These are phyloP conservation scores for Quadriops clusia DNA, from an alignment of 2,888 invertebrate species.

Conservation along the genomic window DNA sequence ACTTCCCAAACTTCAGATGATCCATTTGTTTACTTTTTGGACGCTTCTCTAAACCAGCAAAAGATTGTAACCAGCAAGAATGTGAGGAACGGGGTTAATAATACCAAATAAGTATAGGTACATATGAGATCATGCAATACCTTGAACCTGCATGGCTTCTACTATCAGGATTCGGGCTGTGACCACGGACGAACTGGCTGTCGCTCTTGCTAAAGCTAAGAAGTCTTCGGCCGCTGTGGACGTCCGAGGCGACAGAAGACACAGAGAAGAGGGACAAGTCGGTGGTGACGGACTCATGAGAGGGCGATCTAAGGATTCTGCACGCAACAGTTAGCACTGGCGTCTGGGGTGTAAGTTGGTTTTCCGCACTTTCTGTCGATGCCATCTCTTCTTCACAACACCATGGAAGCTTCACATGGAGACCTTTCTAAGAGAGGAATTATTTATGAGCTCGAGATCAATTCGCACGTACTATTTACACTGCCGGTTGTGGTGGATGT, in stretches of 20 bases:
- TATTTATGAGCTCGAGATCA: no score
- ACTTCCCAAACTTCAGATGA: no score
- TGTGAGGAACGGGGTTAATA: neutral
- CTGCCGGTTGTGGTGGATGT: no score
- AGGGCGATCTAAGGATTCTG: conserved; percentile 63
- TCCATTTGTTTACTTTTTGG: no score
- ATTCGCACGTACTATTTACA: no score
- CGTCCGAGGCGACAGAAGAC: conserved; percentile 46
- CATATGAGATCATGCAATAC: no score
- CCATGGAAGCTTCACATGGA: no score
- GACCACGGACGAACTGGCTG: conserved; percentile 43
- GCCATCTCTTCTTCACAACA: conserved; percentile 16
- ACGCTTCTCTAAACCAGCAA: no score
- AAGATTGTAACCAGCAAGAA: no score
- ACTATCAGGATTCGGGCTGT: conserved; percentile 62
- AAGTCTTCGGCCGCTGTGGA: conserved; percentile 34
- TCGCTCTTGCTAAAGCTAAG: conserved; percentile 43
- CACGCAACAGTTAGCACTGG: conserved; percentile 43
- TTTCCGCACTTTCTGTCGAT: conserved; percentile 20
- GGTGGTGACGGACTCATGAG: conserved; percentile 74
- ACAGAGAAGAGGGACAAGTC: conserved; percentile 69
- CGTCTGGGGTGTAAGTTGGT: conserved; percentile 34
- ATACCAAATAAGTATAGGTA: conserved; percentile 3
- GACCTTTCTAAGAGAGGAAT: no score
- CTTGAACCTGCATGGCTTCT: conserved; percentile 18